Percentiles rank a stretch among this genome's conserved stretches.
Conservation (phyloP, 2,113 vertebrate genomes). For the Pterocles orientalis region DNA sequence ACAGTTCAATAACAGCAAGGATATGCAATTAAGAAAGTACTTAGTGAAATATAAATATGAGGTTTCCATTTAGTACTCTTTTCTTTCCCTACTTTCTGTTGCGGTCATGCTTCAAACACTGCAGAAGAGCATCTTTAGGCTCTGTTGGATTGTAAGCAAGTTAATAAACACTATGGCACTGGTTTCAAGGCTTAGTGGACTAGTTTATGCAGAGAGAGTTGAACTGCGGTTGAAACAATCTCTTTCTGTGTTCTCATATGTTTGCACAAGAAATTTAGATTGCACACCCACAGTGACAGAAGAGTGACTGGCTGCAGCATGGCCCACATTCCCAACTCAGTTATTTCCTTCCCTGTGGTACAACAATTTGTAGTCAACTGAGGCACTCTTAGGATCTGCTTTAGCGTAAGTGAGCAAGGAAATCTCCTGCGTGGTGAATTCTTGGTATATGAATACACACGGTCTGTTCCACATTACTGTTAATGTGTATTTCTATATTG, state of each 20-base stretch:
- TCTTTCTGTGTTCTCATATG: neutral
- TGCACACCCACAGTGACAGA: neutral
- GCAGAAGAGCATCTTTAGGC: neutral
- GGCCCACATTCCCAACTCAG: neutral
- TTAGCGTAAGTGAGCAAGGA: neutral
- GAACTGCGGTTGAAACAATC: neutral
- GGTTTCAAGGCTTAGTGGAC: neutral
- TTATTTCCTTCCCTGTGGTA: neutral
- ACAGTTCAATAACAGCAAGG: neutral
- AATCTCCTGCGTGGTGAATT: neutral
- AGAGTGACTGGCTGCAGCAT: neutral
- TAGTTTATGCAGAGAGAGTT: neutral
- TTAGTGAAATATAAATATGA: neutral
- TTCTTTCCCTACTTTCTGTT: neutral
- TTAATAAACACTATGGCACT: neutral
- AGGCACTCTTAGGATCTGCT: neutral
- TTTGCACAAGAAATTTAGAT: neutral
- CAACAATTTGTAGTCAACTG: neutral
- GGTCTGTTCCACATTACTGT: neutral
- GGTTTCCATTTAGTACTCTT: neutral
- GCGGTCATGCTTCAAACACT: neutral
- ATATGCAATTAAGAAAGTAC: neutral
- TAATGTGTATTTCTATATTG: neutral
- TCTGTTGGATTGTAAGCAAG: neutral
- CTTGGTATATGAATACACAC: neutral